phyloP scores from a whole-genome alignment of 2,888 invertebrate genomes.

The Choreutis nemorana region DNA sequence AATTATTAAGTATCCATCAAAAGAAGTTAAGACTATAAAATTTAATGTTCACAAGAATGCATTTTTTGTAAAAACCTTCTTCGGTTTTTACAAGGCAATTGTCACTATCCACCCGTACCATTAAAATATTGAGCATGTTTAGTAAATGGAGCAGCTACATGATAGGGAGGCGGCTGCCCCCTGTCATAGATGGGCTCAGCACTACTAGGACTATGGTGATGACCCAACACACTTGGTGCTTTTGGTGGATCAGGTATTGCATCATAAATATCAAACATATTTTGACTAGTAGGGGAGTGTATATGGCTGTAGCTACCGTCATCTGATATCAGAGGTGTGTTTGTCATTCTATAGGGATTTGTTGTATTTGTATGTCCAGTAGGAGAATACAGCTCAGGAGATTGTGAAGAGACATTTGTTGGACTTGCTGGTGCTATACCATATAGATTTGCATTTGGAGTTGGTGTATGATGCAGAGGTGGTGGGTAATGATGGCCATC shows the following conservation, averaged over 20 bases:
- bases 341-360: slow-evolving; percentile 59
- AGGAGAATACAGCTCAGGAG: slow-evolving; percentile 55
- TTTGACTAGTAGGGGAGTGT: slow-evolving; percentile 50
- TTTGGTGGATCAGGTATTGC: slow-evolving; percentile 46
- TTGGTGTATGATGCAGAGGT: slow-evolving; percentile 30
- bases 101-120: slow-evolving; percentile 56
- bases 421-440: slow-evolving; percentile 43
- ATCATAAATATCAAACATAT: slow-evolving; percentile 58
- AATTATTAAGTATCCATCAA: slow-evolving; percentile 15
- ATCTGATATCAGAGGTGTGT: slow-evolving; percentile 54
- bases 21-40: neutral
- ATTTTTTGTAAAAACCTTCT: slow-evolving; percentile 1
- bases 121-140: slow-evolving; percentile 78
- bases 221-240: slow-evolving; percentile 42
- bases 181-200: slow-evolving; percentile 43
- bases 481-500: slow-evolving; percentile 38
- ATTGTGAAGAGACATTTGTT: slow-evolving; percentile 52
- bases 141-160: slow-evolving; percentile 83
- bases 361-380: slow-evolving; percentile 59
- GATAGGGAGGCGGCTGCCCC: slow-evolving; percentile 80
- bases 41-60: too few species aligned
- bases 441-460: slow-evolving; percentile 47
- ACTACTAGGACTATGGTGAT: slow-evolving; percentile 47
- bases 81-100: slow-evolving; percentile 19
- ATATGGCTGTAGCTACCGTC: slow-evolving; percentile 57